Conservation (phyloP, 2,888 invertebrate species). For the Lasioglossum oenotherae region DNA sequence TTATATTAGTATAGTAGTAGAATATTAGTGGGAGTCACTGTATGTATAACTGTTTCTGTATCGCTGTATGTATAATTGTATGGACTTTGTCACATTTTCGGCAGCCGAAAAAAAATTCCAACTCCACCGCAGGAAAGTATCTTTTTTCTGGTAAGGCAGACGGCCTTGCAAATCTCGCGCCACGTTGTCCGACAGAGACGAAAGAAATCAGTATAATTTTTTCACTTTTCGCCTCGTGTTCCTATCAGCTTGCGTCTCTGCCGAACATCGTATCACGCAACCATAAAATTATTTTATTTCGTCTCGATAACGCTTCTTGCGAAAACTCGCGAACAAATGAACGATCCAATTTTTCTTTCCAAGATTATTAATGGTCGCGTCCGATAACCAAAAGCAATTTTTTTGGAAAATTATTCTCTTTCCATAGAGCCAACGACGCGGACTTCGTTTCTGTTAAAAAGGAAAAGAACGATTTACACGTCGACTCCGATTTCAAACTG, state of each 20-base stretch:
- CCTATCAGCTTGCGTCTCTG: background rate
- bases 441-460: background rate
- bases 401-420: background rate
- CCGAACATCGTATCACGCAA: background rate
- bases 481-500: background rate
- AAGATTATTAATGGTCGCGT: too few species aligned
- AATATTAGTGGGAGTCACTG: too few species aligned
- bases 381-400: too few species aligned
- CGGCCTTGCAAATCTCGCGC: background rate
- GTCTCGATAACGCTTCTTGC: background rate
- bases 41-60: background rate
- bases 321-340: too few species aligned
- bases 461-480: background rate
- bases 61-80: background rate
- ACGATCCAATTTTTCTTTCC: too few species aligned
- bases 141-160: background rate
- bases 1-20: too few species aligned
- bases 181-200: background rate
- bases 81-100: background rate
- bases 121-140: background rate
- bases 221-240: background rate
- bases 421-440: background rate
- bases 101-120: background rate
- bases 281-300: background rate
- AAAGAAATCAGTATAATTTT: background rate